phyloP scores from a whole-genome alignment of 2,113 vertebrate genomes.

The Muscicapa adusta region DNA sequence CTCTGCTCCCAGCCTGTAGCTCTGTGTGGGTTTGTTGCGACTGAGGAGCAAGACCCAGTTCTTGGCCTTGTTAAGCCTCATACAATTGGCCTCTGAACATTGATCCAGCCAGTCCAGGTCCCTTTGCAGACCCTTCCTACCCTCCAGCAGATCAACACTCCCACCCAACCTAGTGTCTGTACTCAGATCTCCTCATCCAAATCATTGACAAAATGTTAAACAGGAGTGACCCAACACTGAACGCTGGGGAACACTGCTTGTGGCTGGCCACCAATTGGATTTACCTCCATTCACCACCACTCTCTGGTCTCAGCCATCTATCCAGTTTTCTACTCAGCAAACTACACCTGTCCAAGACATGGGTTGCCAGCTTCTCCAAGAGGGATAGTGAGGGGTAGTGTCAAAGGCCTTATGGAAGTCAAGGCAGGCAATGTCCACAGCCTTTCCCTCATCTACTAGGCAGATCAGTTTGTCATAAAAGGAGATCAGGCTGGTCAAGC shows the following conservation, averaged over 20 bases:
- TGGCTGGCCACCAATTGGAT: not conserved
- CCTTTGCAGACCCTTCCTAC: not conserved
- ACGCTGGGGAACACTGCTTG: not conserved
- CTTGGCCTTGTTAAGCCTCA: not conserved
- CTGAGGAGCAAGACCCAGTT: not conserved
- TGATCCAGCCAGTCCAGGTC: not conserved
- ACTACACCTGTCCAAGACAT: not conserved
- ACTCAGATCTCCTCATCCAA: not conserved
- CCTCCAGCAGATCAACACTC: not conserved
- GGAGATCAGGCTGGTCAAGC: not conserved
- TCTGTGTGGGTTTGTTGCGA: not conserved
- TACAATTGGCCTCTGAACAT: rapidly evolving
- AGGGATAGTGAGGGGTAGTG: not conserved
- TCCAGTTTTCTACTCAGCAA: not conserved
- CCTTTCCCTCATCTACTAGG: not conserved
- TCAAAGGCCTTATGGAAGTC: not conserved
- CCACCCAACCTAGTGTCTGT: not conserved
- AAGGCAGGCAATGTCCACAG: not conserved
- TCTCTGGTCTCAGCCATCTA: not conserved
- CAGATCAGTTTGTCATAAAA: not conserved
- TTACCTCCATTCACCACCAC: not conserved
- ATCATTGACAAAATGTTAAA: not conserved
- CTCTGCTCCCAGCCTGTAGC: not conserved
- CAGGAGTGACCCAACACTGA: not conserved
- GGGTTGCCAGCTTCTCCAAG: not conserved